A percentile compares a stretch with the other conserved stretches of the same genome.
phyloP scores from a whole-genome alignment of 2,113 vertebrate genomes.

The Aythya baeri region DNA sequence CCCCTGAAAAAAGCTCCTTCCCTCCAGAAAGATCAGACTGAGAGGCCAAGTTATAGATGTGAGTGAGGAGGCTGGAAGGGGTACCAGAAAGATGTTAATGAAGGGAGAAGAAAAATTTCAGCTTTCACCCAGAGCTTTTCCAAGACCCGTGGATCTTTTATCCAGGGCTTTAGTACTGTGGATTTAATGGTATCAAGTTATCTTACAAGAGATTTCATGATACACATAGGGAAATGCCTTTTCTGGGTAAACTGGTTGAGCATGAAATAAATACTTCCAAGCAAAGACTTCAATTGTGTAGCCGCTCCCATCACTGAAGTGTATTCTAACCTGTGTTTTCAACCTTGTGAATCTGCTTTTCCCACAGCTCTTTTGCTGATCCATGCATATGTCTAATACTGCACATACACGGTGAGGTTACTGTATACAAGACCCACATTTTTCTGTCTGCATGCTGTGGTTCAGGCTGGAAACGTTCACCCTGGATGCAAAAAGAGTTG shows the following conservation, averaged over 20 bases:
- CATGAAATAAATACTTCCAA: constrained; percentile 49
- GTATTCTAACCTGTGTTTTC: constrained; percentile 20
- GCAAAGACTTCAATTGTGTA: constrained; percentile 11
- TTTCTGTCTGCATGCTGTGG: not conserved
- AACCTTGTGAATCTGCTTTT: constrained; percentile 46
- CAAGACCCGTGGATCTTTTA: not conserved
- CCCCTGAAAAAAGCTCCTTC: not conserved
- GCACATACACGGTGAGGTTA: not conserved
- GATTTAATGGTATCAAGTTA: constrained; percentile 52
- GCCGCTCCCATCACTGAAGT: not conserved
- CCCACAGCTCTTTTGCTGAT: constrained; percentile 63
- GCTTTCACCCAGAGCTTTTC: constrained; percentile 21
- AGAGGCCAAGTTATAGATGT: not conserved
- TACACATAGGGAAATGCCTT: constrained; percentile 15
- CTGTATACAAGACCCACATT: not conserved
- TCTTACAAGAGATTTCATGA: constrained; percentile 39
- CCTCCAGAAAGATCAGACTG: not conserved
- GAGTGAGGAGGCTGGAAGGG: not conserved
- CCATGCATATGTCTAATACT: constrained; percentile 30
- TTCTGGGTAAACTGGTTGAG: constrained; percentile 69
- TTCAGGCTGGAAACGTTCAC: not conserved
- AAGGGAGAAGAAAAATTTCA: not conserved
- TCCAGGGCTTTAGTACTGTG: not conserved
- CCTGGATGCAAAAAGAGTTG: not conserved
- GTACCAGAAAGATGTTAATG: not conserved